These are phyloP conservation scores for Malacoctenus gilli DNA, from an alignment of 2,797 vertebrate species.

Conservation along the genomic window DNA sequence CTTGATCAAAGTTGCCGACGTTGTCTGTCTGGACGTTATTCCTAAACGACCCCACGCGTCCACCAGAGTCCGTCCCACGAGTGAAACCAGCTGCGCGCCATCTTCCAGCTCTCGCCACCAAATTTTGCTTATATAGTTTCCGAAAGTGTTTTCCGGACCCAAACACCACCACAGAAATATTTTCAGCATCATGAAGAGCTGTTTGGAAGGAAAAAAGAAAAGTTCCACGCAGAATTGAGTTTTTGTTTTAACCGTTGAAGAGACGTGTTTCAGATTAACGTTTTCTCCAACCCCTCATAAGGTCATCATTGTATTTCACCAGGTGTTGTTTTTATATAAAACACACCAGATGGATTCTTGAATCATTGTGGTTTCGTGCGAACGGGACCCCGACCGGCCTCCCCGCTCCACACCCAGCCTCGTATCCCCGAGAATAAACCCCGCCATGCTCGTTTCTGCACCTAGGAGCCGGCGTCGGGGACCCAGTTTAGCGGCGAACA, in stretches of 20 bases:
- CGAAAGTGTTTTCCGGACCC: constrained; percentile 23
- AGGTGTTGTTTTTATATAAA: constrained; percentile 25
- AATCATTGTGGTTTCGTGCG: constrained; percentile 5
- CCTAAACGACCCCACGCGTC: constrained; percentile 29
- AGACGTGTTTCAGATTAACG: constrained; percentile 14
- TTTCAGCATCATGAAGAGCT: constrained; percentile 10
- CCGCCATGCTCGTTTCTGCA: neutral
- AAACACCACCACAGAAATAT: constrained; percentile 23
- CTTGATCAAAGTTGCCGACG: constrained; percentile 43
- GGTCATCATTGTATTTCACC: constrained; percentile 10
- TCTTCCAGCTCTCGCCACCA: constrained; percentile 18
- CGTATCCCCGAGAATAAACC: neutral
- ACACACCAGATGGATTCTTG: constrained; percentile 3
- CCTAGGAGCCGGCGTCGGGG: neutral
- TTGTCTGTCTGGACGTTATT: constrained; percentile 43
- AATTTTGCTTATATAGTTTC: constrained; percentile 10
- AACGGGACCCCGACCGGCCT: neutral
- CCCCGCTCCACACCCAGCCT: neutral
- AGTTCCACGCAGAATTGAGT: too few species aligned
- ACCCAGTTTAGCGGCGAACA: neutral
- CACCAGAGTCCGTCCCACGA: constrained; percentile 22
- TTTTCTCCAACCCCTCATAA: neutral
- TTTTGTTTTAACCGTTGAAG: constrained; percentile 8
- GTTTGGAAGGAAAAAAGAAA: constrained; percentile 1
- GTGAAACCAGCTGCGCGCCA: neutral